Conservation (phyloP, 2,113 vertebrate genomes). For the Eira barbara region DNA sequence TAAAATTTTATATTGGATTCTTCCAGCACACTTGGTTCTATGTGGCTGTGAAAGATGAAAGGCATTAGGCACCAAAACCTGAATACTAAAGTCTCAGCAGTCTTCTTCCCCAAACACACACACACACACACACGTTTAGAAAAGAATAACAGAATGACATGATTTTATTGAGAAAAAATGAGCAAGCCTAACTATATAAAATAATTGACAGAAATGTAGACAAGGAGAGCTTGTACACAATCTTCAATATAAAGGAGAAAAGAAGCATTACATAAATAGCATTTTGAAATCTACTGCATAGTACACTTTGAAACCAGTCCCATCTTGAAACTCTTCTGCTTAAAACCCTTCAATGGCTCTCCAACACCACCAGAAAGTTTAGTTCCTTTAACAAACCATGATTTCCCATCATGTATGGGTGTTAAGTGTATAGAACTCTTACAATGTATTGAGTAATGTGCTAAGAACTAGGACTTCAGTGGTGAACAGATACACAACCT, state of each 20-base stretch:
- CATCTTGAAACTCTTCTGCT: background rate
- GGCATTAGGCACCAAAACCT: background rate
- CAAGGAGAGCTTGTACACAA: background rate
- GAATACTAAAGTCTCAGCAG: background rate
- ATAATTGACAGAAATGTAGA: background rate
- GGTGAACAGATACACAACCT: background rate
- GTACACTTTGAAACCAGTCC: background rate
- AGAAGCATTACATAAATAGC: background rate
- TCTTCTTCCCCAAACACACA: background rate
- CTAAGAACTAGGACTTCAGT: background rate
- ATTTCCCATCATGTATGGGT: background rate
- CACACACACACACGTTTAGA: background rate
- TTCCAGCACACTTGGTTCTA: background rate
- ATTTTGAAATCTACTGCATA: background rate
- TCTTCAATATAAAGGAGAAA: background rate
- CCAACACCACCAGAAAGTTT: background rate
- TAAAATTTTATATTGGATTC: conserved; percentile 35
- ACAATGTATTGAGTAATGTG: background rate
- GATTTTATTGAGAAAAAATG: background rate
- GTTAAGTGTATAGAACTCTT: background rate
- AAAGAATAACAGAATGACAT: background rate
- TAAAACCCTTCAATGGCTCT: background rate
- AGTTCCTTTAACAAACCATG: background rate
- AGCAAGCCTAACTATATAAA: background rate
- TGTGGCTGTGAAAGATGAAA: background rate